Conservation (phyloP, 2,888 invertebrate genomes). For the Tetragnatha montana region DNA sequence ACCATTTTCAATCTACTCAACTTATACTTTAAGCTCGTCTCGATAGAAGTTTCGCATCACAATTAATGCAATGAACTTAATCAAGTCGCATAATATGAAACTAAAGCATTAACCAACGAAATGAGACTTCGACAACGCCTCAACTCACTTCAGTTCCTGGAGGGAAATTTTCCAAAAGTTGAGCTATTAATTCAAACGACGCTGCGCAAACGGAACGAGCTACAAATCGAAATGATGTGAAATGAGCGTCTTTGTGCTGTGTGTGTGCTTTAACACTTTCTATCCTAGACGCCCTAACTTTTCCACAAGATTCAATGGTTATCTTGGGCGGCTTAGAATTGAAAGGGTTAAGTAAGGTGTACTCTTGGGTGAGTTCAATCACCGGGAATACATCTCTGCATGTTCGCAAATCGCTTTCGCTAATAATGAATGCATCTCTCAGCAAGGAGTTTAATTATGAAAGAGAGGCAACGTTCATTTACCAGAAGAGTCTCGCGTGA, state of each 20-base stretch:
- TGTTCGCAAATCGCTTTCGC: slow-evolving; percentile 37
- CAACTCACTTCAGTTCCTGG: neutral
- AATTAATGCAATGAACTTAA: slow-evolving; percentile 29
- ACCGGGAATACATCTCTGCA: neutral
- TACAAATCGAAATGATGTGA: slow-evolving; percentile 49
- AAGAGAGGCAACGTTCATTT: slow-evolving; percentile 13
- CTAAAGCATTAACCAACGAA: slow-evolving; percentile 15
- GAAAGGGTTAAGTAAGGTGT: slow-evolving; percentile 26
- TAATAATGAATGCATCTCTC: slow-evolving; percentile 38
- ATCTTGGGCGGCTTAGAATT: no score
- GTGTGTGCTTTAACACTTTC: neutral
- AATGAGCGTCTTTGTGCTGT: slow-evolving; percentile 38
- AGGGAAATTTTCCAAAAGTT: slow-evolving; percentile 17
- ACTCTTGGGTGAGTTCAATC: slow-evolving; percentile 33
- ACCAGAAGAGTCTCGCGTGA: slow-evolving; percentile 2
- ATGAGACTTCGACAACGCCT: slow-evolving; percentile 16
- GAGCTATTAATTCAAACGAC: slow-evolving; percentile 57
- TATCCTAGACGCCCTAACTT: no score
- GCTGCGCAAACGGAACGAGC: slow-evolving; percentile 33
- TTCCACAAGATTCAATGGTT: no score
- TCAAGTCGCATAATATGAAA: slow-evolving; percentile 16
- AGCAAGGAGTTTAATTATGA: slow-evolving; percentile 35
- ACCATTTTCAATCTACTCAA: neutral
- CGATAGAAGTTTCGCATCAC: neutral
- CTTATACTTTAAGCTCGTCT: neutral